Conservation (phyloP, 2,888 invertebrate species). For the Epirrhoe tristata region DNA sequence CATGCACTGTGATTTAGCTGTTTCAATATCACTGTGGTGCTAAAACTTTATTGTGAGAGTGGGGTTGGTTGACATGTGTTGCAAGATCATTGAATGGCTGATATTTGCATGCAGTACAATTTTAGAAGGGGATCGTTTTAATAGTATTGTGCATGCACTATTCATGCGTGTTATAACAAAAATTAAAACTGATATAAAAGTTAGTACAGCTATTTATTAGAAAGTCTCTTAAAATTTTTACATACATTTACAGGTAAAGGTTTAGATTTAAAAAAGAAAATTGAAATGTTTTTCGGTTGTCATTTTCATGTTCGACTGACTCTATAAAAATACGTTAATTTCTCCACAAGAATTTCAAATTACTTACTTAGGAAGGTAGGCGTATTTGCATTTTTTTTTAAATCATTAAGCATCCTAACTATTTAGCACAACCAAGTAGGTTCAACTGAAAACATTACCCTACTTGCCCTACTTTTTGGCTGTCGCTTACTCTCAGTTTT, state of each 20-base stretch:
- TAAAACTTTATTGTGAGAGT: slow-evolving; percentile 75
- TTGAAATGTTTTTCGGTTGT: too few relatives aligned
- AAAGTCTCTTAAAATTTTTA: too few relatives aligned
- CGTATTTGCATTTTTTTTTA: background rate
- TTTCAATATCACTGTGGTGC: slow-evolving; percentile 73
- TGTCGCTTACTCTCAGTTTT: slow-evolving; percentile 15
- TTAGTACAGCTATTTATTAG: too few relatives aligned
- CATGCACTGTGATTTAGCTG: slow-evolving; percentile 68
- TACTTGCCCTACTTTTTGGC: background rate
- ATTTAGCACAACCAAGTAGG: background rate
- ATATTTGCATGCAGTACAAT: slow-evolving; percentile 11
- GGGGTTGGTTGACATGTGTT: slow-evolving; percentile 37
- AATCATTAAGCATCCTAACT: background rate
- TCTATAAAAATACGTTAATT: too few relatives aligned
- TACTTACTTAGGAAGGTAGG: too few relatives aligned
- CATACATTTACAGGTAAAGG: too few relatives aligned
- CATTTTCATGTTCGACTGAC: too few relatives aligned
- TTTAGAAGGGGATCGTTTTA: slow-evolving; percentile 1
- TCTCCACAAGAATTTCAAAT: too few relatives aligned
- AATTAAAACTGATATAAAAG: background rate
- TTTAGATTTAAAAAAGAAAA: too few relatives aligned
- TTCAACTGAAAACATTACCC: background rate
- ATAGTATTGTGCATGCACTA: background rate
- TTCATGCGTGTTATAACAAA: background rate
- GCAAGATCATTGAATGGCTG: slow-evolving; percentile 39